Conservation (phyloP, 2,888 invertebrate genomes). For the Hypsopygia costalis region DNA sequence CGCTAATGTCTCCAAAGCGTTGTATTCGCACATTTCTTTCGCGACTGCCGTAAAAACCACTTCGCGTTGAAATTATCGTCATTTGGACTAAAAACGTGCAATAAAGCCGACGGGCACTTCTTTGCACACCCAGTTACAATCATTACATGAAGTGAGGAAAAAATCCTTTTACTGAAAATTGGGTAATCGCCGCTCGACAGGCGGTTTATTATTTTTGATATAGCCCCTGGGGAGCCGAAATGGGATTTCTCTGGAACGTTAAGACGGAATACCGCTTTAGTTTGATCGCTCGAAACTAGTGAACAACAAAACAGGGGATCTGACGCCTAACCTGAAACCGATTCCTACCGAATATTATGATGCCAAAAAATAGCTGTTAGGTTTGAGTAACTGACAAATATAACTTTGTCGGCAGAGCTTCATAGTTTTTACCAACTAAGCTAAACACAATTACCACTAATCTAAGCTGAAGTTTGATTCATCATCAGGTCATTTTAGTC, state of each 20-base stretch:
- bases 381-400: too few species aligned
- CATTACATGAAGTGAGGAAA: slow-evolving; percentile 28
- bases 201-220: slow-evolving; percentile 55
- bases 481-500: too few species aligned
- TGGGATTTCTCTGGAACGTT: slow-evolving; percentile 23
- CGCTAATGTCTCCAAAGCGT: not conserved
- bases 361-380: too few species aligned
- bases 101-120: slow-evolving; percentile 34
- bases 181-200: slow-evolving; percentile 57
- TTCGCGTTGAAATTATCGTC: slow-evolving; percentile 45
- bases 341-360: too few species aligned
- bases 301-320: slow-evolving; percentile 3
- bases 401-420: too few species aligned
- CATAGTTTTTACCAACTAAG: too few species aligned
- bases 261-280: slow-evolving; percentile 27
- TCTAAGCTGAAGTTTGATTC: too few species aligned
- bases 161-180: slow-evolving; percentile 55
- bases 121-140: slow-evolving; percentile 23
- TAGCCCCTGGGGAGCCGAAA: slow-evolving; percentile 35
- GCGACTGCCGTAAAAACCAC: slow-evolving; percentile 30
- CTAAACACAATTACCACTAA: too few species aligned
- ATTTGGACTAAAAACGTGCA: slow-evolving; percentile 45
- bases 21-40: not conserved
- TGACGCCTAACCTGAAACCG: too few species aligned
- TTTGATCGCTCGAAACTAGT: slow-evolving; percentile 32